phyloP scores from a whole-genome alignment of 2,113 vertebrate genomes.

The Oryzias woworae region DNA sequence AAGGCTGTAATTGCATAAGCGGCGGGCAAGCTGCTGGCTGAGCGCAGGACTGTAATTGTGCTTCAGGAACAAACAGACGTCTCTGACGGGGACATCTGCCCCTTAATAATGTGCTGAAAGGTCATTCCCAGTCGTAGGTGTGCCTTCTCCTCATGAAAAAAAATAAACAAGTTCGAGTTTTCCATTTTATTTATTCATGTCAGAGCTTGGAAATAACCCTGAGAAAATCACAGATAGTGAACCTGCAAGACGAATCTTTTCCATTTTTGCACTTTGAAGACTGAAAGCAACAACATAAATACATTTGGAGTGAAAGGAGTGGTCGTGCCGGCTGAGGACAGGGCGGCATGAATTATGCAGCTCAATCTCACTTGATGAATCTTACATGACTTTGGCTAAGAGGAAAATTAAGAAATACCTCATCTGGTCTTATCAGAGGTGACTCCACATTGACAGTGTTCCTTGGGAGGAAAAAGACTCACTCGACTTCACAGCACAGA shows the following conservation, averaged over 20 bases:
- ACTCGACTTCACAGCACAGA: background rate
- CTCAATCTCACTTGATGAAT: constrained; percentile 50
- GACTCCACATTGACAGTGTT: constrained; percentile 18
- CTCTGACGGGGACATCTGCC: too few relatives aligned
- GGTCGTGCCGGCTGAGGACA: constrained; percentile 16
- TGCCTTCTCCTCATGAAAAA: constrained; percentile 1
- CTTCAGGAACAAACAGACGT: constrained; percentile 53
- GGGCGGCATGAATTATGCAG: constrained; percentile 46
- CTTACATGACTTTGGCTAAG: constrained; percentile 49
- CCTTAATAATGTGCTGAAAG: too few relatives aligned
- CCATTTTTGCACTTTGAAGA: constrained; percentile 14
- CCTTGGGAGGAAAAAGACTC: background rate
- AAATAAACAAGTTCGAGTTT: constrained; percentile 7
- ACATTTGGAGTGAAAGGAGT: constrained; percentile 25
- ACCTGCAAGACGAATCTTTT: constrained; percentile 4
- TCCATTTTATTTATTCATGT: constrained; percentile 25
- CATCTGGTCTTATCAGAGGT: constrained; percentile 11
- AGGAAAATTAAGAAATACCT: constrained; percentile 22
- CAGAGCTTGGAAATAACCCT: constrained; percentile 7
- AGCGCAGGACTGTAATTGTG: constrained; percentile 60
- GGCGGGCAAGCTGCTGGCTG: constrained; percentile 37
- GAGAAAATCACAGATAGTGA: constrained; percentile 1
- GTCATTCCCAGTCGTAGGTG: too few relatives aligned
- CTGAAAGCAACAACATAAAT: constrained; percentile 30
- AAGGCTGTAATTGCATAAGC: constrained; percentile 55